A percentile compares a stretch with the other conserved stretches of the same genome.
Evolutionary conservation across 37 sponge, comb jelly and placozoan genomes (phyloP).

Genomic region (Halichondria panicea): DNA sequence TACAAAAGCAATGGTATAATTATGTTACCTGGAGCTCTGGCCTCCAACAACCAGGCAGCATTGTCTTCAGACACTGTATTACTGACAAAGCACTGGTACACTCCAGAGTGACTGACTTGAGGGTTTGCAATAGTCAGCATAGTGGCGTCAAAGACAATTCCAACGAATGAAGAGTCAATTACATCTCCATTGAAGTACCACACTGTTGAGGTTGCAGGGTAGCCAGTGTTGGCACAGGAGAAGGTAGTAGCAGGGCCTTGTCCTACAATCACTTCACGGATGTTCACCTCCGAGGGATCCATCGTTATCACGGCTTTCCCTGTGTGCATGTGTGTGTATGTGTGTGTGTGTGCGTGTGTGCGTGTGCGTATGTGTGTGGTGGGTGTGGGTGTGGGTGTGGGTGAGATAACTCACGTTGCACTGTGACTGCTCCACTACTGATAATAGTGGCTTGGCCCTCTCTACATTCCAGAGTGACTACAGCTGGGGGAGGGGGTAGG

Average conservation of each 20-base stretch:
- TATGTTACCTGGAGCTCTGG: constrained; percentile 40
- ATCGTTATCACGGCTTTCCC: constrained; percentile 18
- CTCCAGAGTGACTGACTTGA: constrained; percentile 20
- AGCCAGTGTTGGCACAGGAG: constrained; percentile 31
- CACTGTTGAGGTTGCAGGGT: constrained; percentile 6
- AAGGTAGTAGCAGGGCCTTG: constrained; percentile 8
- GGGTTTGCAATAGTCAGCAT: constrained; percentile 5
- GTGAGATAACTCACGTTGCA: no score
- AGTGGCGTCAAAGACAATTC: not conserved
- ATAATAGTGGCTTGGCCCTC: no score
- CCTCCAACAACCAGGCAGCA: constrained; percentile 35
- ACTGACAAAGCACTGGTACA: constrained; percentile 64
- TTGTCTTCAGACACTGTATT: constrained; percentile 1
- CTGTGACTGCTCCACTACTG: no score
- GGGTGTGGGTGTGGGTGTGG: no score
- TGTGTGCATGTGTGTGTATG: no score
- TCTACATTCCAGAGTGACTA: no score
- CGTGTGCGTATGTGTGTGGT: no score
- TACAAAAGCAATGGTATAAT: not conserved
- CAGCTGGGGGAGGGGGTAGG: no score
- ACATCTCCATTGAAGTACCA: constrained; percentile 52
- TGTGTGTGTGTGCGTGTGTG: no score
- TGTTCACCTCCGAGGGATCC: not conserved
- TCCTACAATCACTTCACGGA: constrained; percentile 2
- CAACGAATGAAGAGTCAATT: not conserved